These are phyloP conservation scores for Megamerina dolium DNA, from an alignment of 2,888 invertebrate species.

Conservation along the genomic window DNA sequence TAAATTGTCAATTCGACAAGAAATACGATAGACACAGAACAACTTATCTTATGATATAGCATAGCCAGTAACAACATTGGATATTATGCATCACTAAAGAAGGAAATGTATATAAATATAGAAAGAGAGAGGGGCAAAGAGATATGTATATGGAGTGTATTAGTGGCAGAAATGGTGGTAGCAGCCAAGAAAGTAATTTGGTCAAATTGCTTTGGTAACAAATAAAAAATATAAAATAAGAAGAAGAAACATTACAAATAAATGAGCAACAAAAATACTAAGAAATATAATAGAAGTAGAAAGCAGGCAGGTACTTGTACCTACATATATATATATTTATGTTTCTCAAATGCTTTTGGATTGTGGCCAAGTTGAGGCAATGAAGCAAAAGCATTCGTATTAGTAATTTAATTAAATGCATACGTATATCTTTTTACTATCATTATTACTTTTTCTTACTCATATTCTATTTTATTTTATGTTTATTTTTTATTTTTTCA, in stretches of 20 bases:
- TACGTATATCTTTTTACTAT: too few species aligned
- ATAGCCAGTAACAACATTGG: too few species aligned
- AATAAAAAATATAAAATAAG: constrained; percentile 9
- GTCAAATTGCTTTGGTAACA: constrained; percentile 19
- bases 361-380: not conserved
- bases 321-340: too few species aligned
- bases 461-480: too few species aligned
- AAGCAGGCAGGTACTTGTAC: too few species aligned
- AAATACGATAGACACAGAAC: constrained; percentile 3
- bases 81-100: too few species aligned
- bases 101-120: too few species aligned
- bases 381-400: not conserved
- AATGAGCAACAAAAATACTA: constrained; percentile 1
- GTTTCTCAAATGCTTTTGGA: too few species aligned
- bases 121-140: not conserved
- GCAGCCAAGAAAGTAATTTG: constrained; percentile 20
- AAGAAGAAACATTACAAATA: constrained; percentile 2
- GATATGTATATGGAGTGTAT: not conserved
- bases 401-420: too few species aligned
- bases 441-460: too few species aligned
- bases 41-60: not conserved
- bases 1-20: constrained; percentile 25
- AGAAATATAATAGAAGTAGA: too few species aligned
- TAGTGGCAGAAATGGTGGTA: not conserved
- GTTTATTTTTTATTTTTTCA: too few species aligned